phyloP scores from a whole-genome alignment of 1,140 invertebrate genomes.

The Chrysomallon squamiferum region DNA sequence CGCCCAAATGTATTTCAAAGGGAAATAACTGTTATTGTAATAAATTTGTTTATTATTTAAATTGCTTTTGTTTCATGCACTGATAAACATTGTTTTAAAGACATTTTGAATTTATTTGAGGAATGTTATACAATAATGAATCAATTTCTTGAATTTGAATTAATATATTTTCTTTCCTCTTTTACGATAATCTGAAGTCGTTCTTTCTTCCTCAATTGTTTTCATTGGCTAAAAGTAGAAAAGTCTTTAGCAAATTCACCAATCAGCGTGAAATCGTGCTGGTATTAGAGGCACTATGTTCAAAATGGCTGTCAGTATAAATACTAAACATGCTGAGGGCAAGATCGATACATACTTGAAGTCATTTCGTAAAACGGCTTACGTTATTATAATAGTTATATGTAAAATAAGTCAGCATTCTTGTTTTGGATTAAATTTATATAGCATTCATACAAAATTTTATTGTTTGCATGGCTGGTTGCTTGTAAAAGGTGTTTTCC shows the following conservation, averaged over 20 bases:
- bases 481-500: not conserved
- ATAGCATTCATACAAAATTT: not conserved
- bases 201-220: not conserved
- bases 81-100: too few species aligned
- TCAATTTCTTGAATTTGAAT: not conserved
- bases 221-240: constrained; percentile 17
- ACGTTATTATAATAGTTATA: constrained; percentile 3
- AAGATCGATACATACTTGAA: constrained; percentile 26
- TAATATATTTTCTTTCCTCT: not conserved
- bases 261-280: constrained; percentile 26
- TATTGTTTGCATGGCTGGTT: not conserved
- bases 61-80: too few species aligned
- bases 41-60: too few species aligned
- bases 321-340: constrained; percentile 43
- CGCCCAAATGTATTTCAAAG: not conserved
- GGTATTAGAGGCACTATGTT: constrained; percentile 43
- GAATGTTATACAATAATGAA: too few species aligned
- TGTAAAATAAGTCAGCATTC: not conserved
- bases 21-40: not conserved
- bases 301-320: constrained; percentile 63
- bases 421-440: not conserved
- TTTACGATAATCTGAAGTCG: constrained; percentile 3
- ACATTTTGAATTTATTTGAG: too few species aligned
- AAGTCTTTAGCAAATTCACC: constrained; percentile 8
- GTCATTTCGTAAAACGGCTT: constrained; percentile 11